These are phyloP conservation scores for Falco columbarius DNA, from an alignment of 2,797 vertebrate species.

Conservation along the genomic window DNA sequence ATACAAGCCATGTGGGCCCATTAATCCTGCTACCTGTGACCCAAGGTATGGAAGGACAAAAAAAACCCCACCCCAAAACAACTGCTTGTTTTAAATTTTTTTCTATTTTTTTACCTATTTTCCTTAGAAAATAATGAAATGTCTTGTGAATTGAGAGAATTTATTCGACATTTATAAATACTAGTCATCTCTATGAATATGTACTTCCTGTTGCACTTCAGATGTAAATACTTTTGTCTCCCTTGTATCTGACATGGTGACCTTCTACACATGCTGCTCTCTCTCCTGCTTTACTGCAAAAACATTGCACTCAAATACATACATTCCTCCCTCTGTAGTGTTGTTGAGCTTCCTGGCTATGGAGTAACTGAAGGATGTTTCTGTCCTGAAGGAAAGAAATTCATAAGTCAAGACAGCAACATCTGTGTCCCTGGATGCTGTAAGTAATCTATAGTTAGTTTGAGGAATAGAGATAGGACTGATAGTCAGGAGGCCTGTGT, in stretches of 20 bases:
- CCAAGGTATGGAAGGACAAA: conserved; percentile 58
- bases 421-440: conserved; percentile 71
- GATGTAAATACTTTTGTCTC: not conserved
- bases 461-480: not conserved
- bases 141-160: not conserved
- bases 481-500: not conserved
- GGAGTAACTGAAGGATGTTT: conserved; percentile 79
- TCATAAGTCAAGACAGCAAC: not conserved
- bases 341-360: not conserved
- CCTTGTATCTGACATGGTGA: not conserved
- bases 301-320: not conserved
- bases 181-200: not conserved
- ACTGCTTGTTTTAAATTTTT: not conserved
- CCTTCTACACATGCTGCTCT: not conserved
- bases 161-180: not conserved
- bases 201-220: not conserved
- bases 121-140: not conserved
- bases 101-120: not conserved
- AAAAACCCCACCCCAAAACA: not conserved
- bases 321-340: conserved; percentile 11
- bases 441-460: conserved; percentile 36
- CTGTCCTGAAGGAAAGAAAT: conserved; percentile 62
- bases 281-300: not conserved
- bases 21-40: conserved; percentile 67
- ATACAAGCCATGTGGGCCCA: conserved; percentile 75